Conservation (phyloP, 2,113 vertebrate species). For the Gobio gobio region DNA sequence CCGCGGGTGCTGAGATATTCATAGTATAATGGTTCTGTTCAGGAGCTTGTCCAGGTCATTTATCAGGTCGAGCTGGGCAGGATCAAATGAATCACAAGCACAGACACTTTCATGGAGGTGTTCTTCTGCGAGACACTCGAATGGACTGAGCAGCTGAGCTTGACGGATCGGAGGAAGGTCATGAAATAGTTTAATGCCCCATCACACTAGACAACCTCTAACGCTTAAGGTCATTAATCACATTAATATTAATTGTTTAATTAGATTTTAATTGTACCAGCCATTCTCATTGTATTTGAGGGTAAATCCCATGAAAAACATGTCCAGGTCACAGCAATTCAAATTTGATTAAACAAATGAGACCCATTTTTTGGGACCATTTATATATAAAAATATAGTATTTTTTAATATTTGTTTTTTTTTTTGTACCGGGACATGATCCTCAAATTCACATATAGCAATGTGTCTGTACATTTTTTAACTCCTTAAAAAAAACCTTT, state of each 20-base stretch:
- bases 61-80: constrained; percentile 2
- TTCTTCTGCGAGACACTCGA: background rate
- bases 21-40: background rate
- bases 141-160: constrained; percentile 2
- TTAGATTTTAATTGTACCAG: background rate
- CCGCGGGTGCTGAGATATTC: background rate
- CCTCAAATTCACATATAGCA: background rate
- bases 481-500: too few species aligned
- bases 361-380: background rate
- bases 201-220: constrained; percentile 9
- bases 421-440: background rate
- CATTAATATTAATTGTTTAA: constrained; percentile 22
- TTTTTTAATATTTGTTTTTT: too few species aligned
- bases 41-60: constrained; percentile 14
- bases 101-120: constrained; percentile 26
- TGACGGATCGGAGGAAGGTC: constrained; percentile 17
- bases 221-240: constrained; percentile 30
- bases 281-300: background rate
- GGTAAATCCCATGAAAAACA: background rate
- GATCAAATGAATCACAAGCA: constrained; percentile 14
- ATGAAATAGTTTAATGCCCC: constrained; percentile 18
- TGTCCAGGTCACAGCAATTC: background rate
- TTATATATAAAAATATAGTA: too few species aligned
- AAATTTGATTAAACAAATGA: too few species aligned
- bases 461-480: background rate